phyloP scores from a whole-genome alignment of 1,140 invertebrate species.

The Leptonema lineaticorne region DNA sequence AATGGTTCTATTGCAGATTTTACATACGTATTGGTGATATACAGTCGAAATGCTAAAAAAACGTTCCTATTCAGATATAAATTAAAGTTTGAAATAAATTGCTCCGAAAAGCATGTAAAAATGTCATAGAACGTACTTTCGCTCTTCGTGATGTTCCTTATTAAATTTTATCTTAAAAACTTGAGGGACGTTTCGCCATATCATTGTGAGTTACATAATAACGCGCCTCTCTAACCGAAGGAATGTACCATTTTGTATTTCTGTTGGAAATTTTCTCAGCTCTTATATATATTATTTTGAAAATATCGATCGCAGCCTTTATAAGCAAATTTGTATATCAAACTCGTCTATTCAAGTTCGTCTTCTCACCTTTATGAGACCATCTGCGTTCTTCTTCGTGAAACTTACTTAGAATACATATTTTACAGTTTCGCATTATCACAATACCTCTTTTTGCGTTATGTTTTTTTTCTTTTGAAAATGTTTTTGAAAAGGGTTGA shows the following conservation, averaged over 20 bases:
- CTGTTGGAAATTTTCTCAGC: no score
- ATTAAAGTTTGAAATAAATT: no score
- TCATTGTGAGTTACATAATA: no score
- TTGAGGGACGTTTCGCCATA: neutral
- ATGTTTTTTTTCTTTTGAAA: neutral
- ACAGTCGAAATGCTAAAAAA: neutral
- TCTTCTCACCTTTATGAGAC: conserved; percentile 38
- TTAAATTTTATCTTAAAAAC: neutral
- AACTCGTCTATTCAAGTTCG: conserved; percentile 35
- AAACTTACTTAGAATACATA: conserved; percentile 18
- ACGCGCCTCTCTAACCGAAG: no score
- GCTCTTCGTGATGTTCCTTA: neutral
- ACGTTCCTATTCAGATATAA: neutral
- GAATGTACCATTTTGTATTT: no score
- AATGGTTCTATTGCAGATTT: neutral
- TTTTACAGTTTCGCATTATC: conserved; percentile 23
- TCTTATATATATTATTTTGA: conserved; percentile 35
- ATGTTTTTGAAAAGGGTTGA: neutral
- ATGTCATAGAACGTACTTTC: no score
- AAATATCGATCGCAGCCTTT: conserved; percentile 37
- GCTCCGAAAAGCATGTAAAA: no score
- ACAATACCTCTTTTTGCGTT: conserved; percentile 1
- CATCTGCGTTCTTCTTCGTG: conserved; percentile 34
- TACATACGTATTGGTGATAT: neutral
- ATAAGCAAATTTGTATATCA: conserved; percentile 40